phyloP scores from a whole-genome alignment of 2,888 invertebrate species.

The Apamea crenata region DNA sequence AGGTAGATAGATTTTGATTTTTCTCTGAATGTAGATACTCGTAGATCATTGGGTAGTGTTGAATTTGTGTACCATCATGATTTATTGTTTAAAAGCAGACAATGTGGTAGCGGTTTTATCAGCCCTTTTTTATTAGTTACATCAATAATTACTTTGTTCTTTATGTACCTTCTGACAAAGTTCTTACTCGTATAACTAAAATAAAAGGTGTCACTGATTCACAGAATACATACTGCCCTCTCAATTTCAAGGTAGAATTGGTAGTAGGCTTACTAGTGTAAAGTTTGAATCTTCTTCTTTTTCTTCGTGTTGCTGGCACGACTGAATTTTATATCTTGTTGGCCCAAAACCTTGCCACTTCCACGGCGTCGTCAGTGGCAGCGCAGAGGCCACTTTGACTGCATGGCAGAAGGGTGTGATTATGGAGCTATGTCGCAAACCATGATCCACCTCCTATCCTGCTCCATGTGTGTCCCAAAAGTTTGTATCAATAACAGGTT shows the following conservation, averaged over 20 bases:
- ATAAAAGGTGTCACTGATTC: not conserved
- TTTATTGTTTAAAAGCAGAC: not conserved
- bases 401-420: too few relatives aligned
- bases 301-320: too few relatives aligned
- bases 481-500: not conserved
- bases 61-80: not conserved
- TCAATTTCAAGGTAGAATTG: not conserved
- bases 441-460: too few relatives aligned
- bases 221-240: not conserved
- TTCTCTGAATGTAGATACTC: conserved; percentile 5
- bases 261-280: not conserved
- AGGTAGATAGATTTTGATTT: conserved; percentile 25
- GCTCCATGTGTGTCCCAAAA: too few relatives aligned
- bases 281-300: not conserved
- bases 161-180: not conserved
- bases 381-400: too few relatives aligned
- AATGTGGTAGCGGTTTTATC: not conserved
- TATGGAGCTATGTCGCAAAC: too few relatives aligned
- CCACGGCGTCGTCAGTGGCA: too few relatives aligned
- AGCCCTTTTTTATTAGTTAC: not conserved
- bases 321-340: too few relatives aligned
- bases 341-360: too few relatives aligned
- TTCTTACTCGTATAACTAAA: not conserved
- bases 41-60: not conserved
- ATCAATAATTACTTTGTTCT: not conserved